Conservation (phyloP, 2,113 vertebrate genomes). For the Albula glossodonta region DNA sequence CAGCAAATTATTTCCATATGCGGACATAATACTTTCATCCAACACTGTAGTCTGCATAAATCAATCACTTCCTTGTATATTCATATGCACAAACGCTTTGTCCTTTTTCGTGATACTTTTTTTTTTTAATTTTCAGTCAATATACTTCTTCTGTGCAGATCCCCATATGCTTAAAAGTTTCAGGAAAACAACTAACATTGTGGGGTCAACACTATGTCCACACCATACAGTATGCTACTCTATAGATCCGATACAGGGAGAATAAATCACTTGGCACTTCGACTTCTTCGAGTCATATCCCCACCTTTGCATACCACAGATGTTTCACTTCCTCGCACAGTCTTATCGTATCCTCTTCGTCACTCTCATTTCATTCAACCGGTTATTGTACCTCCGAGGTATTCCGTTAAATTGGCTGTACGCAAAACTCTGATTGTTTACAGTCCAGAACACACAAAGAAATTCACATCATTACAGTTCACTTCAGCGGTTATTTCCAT, state of each 20-base stretch:
- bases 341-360: background rate
- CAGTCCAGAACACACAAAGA: constrained; percentile 7
- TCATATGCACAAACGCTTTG: background rate
- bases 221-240: background rate
- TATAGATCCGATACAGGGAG: background rate
- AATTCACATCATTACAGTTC: background rate
- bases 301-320: constrained; percentile 3
- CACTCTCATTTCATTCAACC: background rate
- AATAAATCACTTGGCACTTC: background rate
- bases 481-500: background rate
- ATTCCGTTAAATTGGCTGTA: background rate
- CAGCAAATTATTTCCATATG: constrained; percentile 22
- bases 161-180: constrained; percentile 12
- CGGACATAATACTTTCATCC: constrained; percentile 21
- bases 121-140: background rate
- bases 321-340: background rate
- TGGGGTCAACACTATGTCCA: background rate
- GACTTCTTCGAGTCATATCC: constrained; percentile 14
- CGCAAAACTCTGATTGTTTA: constrained; percentile 6
- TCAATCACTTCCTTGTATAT: background rate
- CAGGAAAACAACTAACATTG: background rate
- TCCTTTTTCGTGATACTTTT: background rate
- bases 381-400: constrained; percentile 2
- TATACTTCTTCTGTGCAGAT: background rate
- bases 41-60: constrained; percentile 6